Base-by-base conservation (phyloP, 92 coral and sea anemone genomes). In the Isaurus tuberculatus region DNA sequence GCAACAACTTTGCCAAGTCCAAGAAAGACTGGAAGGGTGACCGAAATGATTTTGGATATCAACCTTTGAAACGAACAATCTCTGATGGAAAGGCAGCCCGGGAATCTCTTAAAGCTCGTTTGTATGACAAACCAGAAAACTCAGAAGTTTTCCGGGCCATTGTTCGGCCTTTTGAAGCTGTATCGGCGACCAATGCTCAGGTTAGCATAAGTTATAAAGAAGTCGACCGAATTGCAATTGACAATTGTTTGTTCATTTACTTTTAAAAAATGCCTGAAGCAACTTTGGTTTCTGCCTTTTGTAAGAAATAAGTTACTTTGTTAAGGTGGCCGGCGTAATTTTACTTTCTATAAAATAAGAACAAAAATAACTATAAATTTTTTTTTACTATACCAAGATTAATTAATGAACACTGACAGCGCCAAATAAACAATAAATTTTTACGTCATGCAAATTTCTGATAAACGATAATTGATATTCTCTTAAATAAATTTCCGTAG, bases 91-190 rank as follows among this genome's bases (percentile, higher is more conserved):
- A 86, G 68, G 94, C 89, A 29, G 98, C 91, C 17, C 92, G 89
- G 42, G 98, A 97, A 64, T 33, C 88, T 16, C 85, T 97, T 31
- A 97, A 91, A 86, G 88, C 92, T 65, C 99, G 99, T 43, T 74
- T 97, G 77, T 97, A 97, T 63, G 99, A 97, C 86, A 86, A 81
- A 68, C 97, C 98, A 15, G 98, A 91, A 86, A 92, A 94, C 84
- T 94, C 99, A 0, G 98, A 97, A 60, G 99, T 97, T 85, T 97
- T 89, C 86, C 91, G 88, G 60, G 86, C 98, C 19, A 89, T 93
- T 36, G 53, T 83, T 79, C 94, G 98, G 20, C 91, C 97, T 26
- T 69, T 74, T 19, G 89, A 89, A 82, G 86, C 90, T 48, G 32
- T 88, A 46, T 82, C 69, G 44, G 73, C 91, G 26, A 79, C 65